These are phyloP conservation scores for Salpingus planirostris DNA, from an alignment of 2,888 invertebrate genomes.

Conservation along the genomic window DNA sequence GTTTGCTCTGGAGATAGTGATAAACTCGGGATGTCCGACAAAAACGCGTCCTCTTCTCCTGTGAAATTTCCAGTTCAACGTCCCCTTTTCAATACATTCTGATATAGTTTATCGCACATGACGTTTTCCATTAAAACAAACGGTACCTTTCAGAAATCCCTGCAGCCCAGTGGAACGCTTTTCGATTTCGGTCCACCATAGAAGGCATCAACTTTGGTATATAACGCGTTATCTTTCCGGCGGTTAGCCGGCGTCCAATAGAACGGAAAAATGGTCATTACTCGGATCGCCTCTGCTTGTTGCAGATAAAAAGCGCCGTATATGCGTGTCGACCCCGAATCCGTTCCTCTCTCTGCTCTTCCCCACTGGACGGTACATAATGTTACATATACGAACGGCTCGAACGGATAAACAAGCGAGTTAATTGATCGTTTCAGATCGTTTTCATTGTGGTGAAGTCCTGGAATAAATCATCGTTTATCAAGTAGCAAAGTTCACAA, in stretches of 20 bases:
- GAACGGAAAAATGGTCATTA: constrained; percentile 9
- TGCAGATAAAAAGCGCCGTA: constrained; percentile 10
- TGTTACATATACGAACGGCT: too few species aligned
- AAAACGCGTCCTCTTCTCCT: too few species aligned
- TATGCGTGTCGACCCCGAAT: too few species aligned
- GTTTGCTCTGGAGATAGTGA: constrained; percentile 11
- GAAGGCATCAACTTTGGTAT: too few species aligned
- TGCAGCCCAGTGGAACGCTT: background rate
- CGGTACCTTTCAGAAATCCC: constrained; percentile 23
- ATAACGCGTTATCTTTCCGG: constrained; percentile 14
- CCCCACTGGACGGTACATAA: too few species aligned
- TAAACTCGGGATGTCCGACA: constrained; percentile 9
- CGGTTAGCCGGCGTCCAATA: constrained; percentile 8
- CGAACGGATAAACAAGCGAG: too few species aligned
- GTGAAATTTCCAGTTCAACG: constrained; percentile 16
- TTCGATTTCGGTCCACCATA: too few species aligned
- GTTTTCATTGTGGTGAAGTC: too few species aligned
- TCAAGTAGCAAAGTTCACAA: constrained; percentile 28
- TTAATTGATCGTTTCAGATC: too few species aligned
- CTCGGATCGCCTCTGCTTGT: constrained; percentile 7
- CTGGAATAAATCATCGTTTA: too few species aligned
- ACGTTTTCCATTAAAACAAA: constrained; percentile 29
- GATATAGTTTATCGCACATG: constrained; percentile 28
- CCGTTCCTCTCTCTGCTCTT: too few species aligned
- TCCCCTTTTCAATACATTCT: constrained; percentile 25